Evolutionary conservation across 2,113 vertebrate species (phyloP), one percentile per base, ranked within the genome.

Genomic region (Dasyprocta punctata): DNA sequence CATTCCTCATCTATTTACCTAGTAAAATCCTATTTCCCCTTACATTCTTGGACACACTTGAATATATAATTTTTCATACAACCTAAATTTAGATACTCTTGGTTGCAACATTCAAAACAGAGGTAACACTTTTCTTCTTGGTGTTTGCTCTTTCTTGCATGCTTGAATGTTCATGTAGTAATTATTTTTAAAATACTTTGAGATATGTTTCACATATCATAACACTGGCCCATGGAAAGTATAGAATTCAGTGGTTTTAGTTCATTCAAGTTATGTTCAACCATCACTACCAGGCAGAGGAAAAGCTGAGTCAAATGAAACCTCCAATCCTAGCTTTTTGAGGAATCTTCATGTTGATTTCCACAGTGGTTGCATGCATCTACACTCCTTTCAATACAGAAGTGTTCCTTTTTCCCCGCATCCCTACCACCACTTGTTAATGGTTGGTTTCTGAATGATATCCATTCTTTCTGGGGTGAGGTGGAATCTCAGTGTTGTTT

Each of bases 81-180:
- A 16, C 13, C 4, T 22, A 10, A 65, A 22, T 11, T 17, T 49
- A 24, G 17, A 38, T 69, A 38, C 16, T 30, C 0, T 65, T 93
- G 28, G 3, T 9, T 54, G 22, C 16, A 33, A 54, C 41, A 22
- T 63, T 75, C 6, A 9, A 16, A 1, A 82, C 2, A 38, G 49
- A 14, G 0, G 8, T 4, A 52, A 94, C 0, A 30, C 1, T 65
- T 80, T 61, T 78, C 41, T 28, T 69, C 33, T 30, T 41, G 2
- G 13, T 44, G 5, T 5, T n/a, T n/a, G n/a, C n/a, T 67, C 7
- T 4, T n/a, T 30, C 8, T 7, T 12, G 10, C 0, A 9, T 63
- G 24, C 6, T 38, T 73, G 28, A 28, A 63, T 63, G 63, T 7
- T 69, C 22, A 83, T 41, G 69, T 41, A n/a, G 8, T 11, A 58